Evolutionary conservation across 2,797 vertebrate genomes (phyloP), one percentile per base, ranked within the genome.

Genomic region (Aldrovandia affinis): DNA sequence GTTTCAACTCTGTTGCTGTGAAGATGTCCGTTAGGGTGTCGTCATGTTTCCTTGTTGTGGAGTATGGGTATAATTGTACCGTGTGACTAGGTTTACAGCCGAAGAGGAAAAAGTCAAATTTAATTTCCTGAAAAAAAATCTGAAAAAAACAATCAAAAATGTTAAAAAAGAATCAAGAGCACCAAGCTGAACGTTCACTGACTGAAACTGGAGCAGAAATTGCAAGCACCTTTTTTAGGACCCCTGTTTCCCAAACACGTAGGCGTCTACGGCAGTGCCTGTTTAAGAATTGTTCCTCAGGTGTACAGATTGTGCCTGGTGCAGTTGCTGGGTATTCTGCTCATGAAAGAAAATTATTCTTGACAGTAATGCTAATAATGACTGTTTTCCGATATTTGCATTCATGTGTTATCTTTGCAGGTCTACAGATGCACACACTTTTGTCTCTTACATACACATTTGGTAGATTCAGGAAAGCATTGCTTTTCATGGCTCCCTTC

Each of bases 1-100:
- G 89, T 89, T 89, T 89, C 65, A 83, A 86, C 83, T 86, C 89
- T 83, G 81, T 87, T 68, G 86, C 85, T 85, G 42, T 85, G 55
- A 75, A 82, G 68, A 57, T 84, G 70, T 85, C 52, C 78, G 68
- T 88, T 63, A 39, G 44, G 54, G 84, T 85, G 80, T 54, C 39
- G 52, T 77, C 42, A 30, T 85, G 65, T 75, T 77, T 81, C 70
- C 22, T 57, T 87, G 83, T 87, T 89, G 18, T 83, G 50, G 47
- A 78, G 68, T 81, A 52, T 80, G 87, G 70, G 70, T 86, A 65
- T 82, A 84, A 63, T 54, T 84, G 80, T 85, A 52, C 81, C 42
- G 39, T 30, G 39, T 85, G 88, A 79, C 83, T 84, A 88, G 88
- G 82, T 86, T 86, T 86, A 77, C 65, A 28, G 80, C 84, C 68